phyloP scores from a whole-genome alignment of 2,113 vertebrate genomes.

The Eulacestoma nigropectus region DNA sequence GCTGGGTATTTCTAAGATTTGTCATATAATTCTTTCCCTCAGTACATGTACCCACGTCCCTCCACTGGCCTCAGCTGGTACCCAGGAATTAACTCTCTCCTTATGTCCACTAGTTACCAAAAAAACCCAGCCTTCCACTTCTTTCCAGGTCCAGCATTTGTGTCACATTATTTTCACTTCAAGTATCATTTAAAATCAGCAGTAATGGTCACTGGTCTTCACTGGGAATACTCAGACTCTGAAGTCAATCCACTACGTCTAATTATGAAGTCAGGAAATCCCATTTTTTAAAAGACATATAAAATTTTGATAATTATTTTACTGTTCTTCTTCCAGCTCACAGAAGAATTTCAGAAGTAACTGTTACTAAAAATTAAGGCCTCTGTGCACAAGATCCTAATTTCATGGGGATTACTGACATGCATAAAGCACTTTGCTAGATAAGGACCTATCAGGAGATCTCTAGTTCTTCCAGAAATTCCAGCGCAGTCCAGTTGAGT shows the following conservation, averaged over 20 bases:
- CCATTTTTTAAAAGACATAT: fast-evolving
- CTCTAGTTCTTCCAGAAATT: background rate
- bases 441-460: background rate
- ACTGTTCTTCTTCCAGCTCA: background rate
- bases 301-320: background rate
- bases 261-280: background rate
- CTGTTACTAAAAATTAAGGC: background rate
- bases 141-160: background rate
- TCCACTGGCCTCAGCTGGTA: background rate
- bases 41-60: fast-evolving
- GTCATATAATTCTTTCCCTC: background rate
- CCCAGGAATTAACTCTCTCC: background rate
- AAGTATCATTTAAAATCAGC: background rate
- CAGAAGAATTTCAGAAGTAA: background rate
- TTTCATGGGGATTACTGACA: background rate
- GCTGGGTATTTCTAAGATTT: background rate
- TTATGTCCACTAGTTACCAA: background rate
- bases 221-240: background rate
- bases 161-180: background rate
- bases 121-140: background rate
- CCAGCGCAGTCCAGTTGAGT: background rate
- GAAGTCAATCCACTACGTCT: background rate
- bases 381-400: background rate
- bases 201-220: background rate
- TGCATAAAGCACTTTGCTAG: background rate